Conservation (phyloP, 2,797 vertebrate genomes). For the Coregonus ussuriensis region DNA sequence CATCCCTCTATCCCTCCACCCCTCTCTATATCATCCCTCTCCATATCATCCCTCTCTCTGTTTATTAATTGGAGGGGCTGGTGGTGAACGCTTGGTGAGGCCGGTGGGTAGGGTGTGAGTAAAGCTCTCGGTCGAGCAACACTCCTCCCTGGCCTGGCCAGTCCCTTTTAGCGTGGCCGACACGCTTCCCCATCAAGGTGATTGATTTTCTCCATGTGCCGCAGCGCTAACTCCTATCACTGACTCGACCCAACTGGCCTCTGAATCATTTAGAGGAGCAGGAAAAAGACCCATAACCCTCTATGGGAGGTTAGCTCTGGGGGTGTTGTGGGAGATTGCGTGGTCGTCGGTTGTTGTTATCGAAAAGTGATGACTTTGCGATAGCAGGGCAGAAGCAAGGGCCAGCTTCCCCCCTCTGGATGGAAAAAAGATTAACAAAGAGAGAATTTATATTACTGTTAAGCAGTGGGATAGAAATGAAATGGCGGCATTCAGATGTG, state of each 20-base stretch:
- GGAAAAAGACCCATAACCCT: neutral
- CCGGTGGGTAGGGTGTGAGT: neutral
- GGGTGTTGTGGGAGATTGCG: conserved; percentile 14
- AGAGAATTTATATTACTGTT: conserved; percentile 9
- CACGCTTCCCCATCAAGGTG: conserved; percentile 30
- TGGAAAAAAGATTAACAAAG: conserved; percentile 16
- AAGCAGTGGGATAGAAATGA: neutral
- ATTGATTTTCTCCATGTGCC: conserved; percentile 27
- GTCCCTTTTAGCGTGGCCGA: conserved; percentile 13
- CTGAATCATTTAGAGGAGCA: conserved; percentile 22
- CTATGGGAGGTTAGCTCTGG: neutral
- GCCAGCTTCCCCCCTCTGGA: neutral
- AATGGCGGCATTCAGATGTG: conserved; percentile 14
- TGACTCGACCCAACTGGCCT: neutral
- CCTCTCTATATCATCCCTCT: no score
- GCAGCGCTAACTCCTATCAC: conserved; percentile 12
- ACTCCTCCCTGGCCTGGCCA: neutral
- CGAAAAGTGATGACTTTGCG: conserved; percentile 13
- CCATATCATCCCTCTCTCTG: neutral
- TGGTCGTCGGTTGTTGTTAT: neutral
- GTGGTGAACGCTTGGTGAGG: conserved; percentile 12
- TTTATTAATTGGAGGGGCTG: conserved; percentile 15
- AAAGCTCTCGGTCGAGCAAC: neutral
- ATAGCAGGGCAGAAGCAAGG: neutral
- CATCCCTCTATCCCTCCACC: no score